Evolutionary conservation across 2,797 vertebrate genomes (phyloP), one percentile per base, ranked within the genome.

Genomic region (Halcyon leucocephala): DNA sequence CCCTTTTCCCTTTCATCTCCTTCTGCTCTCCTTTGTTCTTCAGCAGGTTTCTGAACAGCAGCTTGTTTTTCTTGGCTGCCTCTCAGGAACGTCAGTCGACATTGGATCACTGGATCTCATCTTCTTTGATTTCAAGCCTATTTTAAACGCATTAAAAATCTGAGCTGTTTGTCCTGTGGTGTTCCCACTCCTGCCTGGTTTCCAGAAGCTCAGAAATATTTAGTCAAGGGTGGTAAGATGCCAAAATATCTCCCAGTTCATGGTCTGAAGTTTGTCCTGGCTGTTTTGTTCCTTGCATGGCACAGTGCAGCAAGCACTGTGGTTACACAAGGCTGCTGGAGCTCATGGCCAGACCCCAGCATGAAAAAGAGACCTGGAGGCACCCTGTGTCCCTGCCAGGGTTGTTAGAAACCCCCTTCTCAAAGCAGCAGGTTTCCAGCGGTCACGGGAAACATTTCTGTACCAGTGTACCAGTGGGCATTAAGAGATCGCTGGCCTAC

Each of bases 91-190:
- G 0, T 89, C 92, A 60, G 22, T 85, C 0, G 1, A 81, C 61
- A 49, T 49, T 29, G 78, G 71, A 89, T 95, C 86, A 71, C 58
- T 86, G 86, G 54, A 77, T 90, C 62, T 84, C 77, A 72, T 86
- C 88, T 85, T 87, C 89, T 96, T 92, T 94, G 86, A 95, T 90
- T 86, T 95, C 80, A 96, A 81, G 94, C 66, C 66, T 83, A 76
- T 94, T 90, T 94, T 80, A 95, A 94, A 82, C 42, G 25, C 55
- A 62, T 82, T 93, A 89, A 89, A 91, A 89, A 48, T 4, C 51
- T 26, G 37, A 89, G 42, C 60, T 4, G 0, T 58, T 84, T 89
- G 77, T 92, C 83, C 80, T 93, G 62, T 60, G 49, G 51, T 60
- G 39, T 70, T 84, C 39, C 51, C 22, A 10, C n/a, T 92, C 51